Percentiles rank a stretch among this genome's conserved stretches.
Evolutionary conservation across 2,113 vertebrate species (phyloP).

Genomic region (Hippocampus barbouri): DNA sequence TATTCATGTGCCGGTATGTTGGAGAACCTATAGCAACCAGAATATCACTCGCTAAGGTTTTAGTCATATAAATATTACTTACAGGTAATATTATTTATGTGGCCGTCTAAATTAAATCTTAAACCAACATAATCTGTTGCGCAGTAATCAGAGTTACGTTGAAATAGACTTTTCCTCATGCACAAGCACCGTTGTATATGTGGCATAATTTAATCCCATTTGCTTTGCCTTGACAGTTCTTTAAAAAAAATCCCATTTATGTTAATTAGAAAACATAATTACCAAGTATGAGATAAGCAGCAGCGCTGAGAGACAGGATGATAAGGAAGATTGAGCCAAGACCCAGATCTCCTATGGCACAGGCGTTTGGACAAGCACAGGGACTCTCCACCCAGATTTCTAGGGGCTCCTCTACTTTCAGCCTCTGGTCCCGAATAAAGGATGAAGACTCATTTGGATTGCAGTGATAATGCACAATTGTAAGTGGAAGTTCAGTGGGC

Average conservation of each 20-base stretch:
- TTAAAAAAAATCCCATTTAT: neutral
- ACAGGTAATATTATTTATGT: too few relatives aligned
- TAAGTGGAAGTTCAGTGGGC: conserved; percentile 27
- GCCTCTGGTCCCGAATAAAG: conserved; percentile 28
- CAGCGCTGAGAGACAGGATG: conserved; percentile 60
- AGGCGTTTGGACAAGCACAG: conserved; percentile 71
- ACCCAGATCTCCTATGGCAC: conserved; percentile 64
- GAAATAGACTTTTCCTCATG: too few relatives aligned
- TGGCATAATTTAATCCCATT: too few relatives aligned
- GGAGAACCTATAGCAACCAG: too few relatives aligned
- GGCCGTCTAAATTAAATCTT: too few relatives aligned
- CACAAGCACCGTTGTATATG: too few relatives aligned
- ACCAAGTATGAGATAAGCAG: conserved; percentile 70
- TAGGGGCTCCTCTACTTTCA: conserved; percentile 39
- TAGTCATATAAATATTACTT: too few relatives aligned
- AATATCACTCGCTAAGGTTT: too few relatives aligned
- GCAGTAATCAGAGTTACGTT: too few relatives aligned
- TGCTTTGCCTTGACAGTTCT: neutral
- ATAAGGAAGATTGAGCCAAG: conserved; percentile 70
- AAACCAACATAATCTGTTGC: too few relatives aligned
- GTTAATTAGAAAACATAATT: conserved; percentile 14
- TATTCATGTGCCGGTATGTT: too few relatives aligned
- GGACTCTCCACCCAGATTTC: conserved; percentile 71
- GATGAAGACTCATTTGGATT: conserved; percentile 45
- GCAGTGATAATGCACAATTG: conserved; percentile 71